Conservation (phyloP, 2,113 vertebrate species). For the Thalassoma bifasciatum region DNA sequence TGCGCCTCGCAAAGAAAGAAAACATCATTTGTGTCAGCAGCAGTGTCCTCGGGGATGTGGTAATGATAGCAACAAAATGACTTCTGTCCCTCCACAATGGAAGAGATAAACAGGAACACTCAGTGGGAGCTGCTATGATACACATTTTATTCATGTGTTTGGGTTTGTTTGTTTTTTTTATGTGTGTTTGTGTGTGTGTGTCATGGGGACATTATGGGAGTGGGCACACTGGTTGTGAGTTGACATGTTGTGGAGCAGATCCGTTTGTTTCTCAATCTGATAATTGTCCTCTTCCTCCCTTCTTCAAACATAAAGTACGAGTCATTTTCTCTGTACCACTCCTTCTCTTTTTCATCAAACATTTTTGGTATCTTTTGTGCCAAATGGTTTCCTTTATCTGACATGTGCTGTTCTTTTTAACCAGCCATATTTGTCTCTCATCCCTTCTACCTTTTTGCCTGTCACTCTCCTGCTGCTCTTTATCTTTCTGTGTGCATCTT, state of each 20-base stretch:
- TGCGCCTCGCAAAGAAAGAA: conserved; percentile 37
- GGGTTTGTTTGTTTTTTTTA: background rate
- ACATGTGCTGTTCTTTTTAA: conserved; percentile 1
- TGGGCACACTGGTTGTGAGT: conserved; percentile 5
- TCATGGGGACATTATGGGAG: conserved; percentile 1
- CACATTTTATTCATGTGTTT: conserved; percentile 32
- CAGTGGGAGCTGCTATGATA: conserved; percentile 19
- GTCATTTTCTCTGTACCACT: background rate
- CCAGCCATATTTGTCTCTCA: background rate
- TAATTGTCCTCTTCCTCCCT: background rate
- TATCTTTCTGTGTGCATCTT: conserved; percentile 13
- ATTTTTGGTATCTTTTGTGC: background rate
- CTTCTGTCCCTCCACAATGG: conserved; percentile 51
- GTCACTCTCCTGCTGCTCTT: background rate
- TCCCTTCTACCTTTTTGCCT: background rate
- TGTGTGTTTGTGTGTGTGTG: too few relatives aligned
- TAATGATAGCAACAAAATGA: conserved; percentile 66
- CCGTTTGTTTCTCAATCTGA: conserved; percentile 1
- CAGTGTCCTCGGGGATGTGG: conserved; percentile 47
- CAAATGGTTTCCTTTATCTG: conserved; percentile 1
- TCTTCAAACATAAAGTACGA: background rate
- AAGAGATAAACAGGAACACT: conserved; percentile 55
- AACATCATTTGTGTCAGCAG: conserved; percentile 50
- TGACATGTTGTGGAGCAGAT: conserved; percentile 23
- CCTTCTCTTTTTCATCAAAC: background rate